Conservation (phyloP, 2,113 vertebrate species). For the Alces alces region DNA sequence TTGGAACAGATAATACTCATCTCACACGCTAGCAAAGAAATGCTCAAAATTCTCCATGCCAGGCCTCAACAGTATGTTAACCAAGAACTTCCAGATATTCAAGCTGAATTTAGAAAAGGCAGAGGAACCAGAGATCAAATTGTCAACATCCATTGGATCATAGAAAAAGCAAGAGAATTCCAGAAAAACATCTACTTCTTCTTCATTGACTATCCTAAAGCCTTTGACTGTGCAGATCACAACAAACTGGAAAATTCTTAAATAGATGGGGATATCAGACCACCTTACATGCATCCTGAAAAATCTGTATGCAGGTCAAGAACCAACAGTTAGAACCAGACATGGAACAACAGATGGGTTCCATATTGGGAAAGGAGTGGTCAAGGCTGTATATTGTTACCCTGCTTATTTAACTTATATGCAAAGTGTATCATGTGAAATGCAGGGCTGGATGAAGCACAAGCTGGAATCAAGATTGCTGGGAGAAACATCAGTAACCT, state of each 20-base stretch:
- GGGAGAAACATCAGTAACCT: not conserved
- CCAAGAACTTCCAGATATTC: accelerated
- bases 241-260: not conserved
- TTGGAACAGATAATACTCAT: not conserved
- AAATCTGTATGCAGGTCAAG: not conserved
- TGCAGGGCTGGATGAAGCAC: not conserved
- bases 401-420: not conserved
- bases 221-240: not conserved
- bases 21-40: not conserved
- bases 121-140: not conserved
- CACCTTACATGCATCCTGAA: not conserved
- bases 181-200: not conserved
- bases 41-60: not conserved
- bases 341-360: not conserved
- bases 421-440: not conserved
- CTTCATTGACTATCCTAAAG: not conserved
- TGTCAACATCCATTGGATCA: not conserved
- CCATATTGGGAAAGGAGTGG: not conserved
- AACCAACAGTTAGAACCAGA: not conserved
- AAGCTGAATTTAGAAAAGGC: not conserved
- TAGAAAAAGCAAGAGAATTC: not conserved
- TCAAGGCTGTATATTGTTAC: not conserved
- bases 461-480: not conserved
- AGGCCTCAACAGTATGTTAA: not conserved
- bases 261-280: not conserved